Conservation (phyloP, 2,113 vertebrate species). For the Crotalus horridus region DNA sequence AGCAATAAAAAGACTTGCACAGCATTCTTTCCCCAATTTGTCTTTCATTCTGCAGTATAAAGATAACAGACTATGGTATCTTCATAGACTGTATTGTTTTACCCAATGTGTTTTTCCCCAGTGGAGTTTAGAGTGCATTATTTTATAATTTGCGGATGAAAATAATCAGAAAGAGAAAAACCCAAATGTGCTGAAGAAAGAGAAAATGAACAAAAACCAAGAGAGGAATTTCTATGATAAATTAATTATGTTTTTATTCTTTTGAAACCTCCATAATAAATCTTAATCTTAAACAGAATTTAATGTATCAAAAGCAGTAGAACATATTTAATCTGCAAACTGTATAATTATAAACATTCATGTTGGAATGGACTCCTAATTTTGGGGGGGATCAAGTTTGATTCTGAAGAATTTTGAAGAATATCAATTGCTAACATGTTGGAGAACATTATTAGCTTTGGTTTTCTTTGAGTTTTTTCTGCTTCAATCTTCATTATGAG, state of each 20-base stretch:
- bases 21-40: conserved; percentile 69
- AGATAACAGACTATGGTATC: conserved; percentile 71
- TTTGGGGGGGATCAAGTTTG: conserved; percentile 38
- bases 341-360: conserved; percentile 47
- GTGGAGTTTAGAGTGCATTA: conserved; percentile 56
- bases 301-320: conserved; percentile 24
- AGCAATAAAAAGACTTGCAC: conserved; percentile 68
- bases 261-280: conserved; percentile 27
- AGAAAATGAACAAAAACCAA: conserved; percentile 38
- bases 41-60: conserved; percentile 73
- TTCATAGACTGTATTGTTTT: conserved; percentile 61
- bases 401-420: conserved; percentile 40
- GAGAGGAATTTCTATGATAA: conserved; percentile 42
- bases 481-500: not conserved
- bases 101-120: conserved; percentile 61
- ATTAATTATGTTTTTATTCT: conserved; percentile 61
- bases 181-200: conserved; percentile 56
- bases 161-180: conserved; percentile 62
- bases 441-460: not conserved
- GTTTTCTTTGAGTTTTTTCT: not conserved
- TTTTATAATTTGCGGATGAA: conserved; percentile 70
- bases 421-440: conserved; percentile 39
- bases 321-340: conserved; percentile 41
- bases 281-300: conserved; percentile 52
- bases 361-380: conserved; percentile 30